A percentile compares a stretch with the other conserved stretches of the same genome.
These are phyloP conservation scores for Fregata magnificens DNA, from an alignment of 2,113 vertebrate genomes.

Conservation along the genomic window DNA sequence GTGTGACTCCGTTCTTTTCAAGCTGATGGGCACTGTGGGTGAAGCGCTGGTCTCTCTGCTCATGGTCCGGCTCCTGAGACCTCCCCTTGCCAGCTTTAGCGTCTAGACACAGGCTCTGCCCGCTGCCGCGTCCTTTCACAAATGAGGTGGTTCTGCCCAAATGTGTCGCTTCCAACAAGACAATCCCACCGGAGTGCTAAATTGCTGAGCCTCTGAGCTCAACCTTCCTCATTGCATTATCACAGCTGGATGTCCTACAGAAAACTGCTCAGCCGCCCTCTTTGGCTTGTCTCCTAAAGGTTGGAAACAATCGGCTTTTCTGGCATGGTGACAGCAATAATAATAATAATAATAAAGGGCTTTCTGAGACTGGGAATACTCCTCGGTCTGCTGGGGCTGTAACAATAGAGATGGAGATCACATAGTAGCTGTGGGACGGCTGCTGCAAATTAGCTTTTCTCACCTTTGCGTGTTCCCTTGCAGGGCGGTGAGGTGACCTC, in stretches of 20 bases:
- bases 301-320: not conserved
- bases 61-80: not conserved
- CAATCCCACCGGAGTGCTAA: not conserved
- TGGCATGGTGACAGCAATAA: not conserved
- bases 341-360: not conserved
- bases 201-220: not conserved
- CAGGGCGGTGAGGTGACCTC: not conserved
- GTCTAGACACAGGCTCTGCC: not conserved
- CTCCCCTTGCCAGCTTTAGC: not conserved
- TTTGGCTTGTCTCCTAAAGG: not conserved
- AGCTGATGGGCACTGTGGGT: not conserved
- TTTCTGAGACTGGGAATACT: not conserved
- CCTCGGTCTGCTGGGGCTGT: not conserved
- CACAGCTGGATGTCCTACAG: not conserved
- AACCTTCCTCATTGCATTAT: not conserved
- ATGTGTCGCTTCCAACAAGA: not conserved
- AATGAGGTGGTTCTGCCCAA: not conserved
- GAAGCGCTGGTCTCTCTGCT: not conserved
- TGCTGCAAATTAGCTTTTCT: not conserved
- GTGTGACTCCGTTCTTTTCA: accelerated
- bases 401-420: not conserved
- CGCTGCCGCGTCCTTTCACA: not conserved
- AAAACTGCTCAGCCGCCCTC: not conserved
- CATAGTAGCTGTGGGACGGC: not conserved
- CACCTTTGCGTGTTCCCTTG: not conserved